phyloP scores from a whole-genome alignment of 2,113 vertebrate genomes.

The Hippoglossus stenolepis region DNA sequence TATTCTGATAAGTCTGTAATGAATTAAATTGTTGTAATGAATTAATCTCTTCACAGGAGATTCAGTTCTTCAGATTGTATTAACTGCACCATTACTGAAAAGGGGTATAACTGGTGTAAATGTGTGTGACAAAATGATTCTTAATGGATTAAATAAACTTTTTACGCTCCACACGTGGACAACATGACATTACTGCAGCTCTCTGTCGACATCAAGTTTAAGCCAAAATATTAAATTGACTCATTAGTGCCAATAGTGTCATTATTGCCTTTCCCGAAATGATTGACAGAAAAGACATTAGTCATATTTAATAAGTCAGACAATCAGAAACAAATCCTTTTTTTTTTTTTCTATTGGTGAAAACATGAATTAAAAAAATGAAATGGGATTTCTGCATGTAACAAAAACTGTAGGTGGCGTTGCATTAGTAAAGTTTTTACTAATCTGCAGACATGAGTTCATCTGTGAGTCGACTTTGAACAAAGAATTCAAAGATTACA shows the following conservation, averaged over 20 bases:
- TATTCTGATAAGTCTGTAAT: not conserved
- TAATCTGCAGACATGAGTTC: conserved; percentile 64
- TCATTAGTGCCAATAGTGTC: not conserved
- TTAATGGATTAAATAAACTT: not conserved
- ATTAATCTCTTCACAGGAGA: conserved; percentile 17
- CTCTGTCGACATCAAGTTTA: not conserved
- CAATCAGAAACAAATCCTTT: conserved; percentile 70
- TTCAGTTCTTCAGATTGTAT: not conserved
- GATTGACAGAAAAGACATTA: conserved; percentile 19
- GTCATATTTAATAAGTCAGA: conserved; percentile 43
- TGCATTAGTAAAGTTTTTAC: conserved; percentile 74
- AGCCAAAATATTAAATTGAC: conserved; percentile 1
- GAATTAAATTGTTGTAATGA: not conserved
- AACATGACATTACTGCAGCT: not conserved
- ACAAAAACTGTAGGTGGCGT: conserved; percentile 53
- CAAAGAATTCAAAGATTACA: conserved; percentile 56
- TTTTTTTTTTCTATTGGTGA: conserved; percentile 39
- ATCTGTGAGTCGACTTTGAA: conserved; percentile 64
- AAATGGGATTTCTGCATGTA: conserved; percentile 60
- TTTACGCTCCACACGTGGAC: conserved; percentile 1
- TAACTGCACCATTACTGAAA: not conserved
- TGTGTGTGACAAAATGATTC: conserved; percentile 19
- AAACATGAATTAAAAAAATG: conserved; percentile 68
- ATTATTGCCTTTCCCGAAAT: conserved; percentile 2
- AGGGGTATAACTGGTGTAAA: conserved; percentile 5